Evolutionary conservation across 2,888 invertebrate species (phyloP).

Genomic region (Apotomis capreana): DNA sequence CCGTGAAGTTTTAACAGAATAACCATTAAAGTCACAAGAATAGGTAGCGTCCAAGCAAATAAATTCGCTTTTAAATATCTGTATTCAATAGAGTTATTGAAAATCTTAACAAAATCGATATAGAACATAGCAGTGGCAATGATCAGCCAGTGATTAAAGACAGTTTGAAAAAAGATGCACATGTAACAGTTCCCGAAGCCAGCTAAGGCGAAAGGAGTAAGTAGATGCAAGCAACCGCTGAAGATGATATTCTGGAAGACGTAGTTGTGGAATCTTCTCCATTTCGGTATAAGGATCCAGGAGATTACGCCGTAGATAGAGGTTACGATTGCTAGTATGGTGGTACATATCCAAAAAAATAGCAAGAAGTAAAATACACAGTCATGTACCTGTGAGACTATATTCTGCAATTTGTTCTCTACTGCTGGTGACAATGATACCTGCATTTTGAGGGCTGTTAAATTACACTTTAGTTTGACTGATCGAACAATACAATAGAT

Average conservation of each 20-base stretch:
- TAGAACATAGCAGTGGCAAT: slow-evolving; percentile 38
- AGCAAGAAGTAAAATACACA: slow-evolving; percentile 26
- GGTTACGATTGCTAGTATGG: slow-evolving; percentile 16
- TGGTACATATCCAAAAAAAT: slow-evolving; percentile 28
- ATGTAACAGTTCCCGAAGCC: slow-evolving; percentile 37
- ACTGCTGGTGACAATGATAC: slow-evolving; percentile 13
- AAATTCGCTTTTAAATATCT: slow-evolving; percentile 38
- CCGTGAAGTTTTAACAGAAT: slow-evolving; percentile 35
- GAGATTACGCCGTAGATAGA: slow-evolving; percentile 29
- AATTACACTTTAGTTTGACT: neutral
- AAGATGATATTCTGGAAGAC: slow-evolving; percentile 38
- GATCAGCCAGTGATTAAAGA: slow-evolving; percentile 38
- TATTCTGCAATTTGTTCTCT: slow-evolving; percentile 36
- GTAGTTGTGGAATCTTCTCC: slow-evolving; percentile 38
- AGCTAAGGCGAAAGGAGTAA: slow-evolving; percentile 36
- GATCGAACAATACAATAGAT: neutral
- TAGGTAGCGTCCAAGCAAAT: slow-evolving; percentile 34
- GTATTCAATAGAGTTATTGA: slow-evolving; percentile 30
- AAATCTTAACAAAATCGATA: slow-evolving; percentile 34
- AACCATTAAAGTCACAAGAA: slow-evolving; percentile 34
- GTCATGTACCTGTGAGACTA: slow-evolving; percentile 16
- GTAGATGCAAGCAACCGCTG: slow-evolving; percentile 30
- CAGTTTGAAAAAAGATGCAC: slow-evolving; percentile 39
- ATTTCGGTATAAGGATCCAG: slow-evolving; percentile 36
- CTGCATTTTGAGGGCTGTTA: neutral